Conservation (phyloP, 2,113 vertebrate genomes). For the Ctenomys sociabilis region DNA sequence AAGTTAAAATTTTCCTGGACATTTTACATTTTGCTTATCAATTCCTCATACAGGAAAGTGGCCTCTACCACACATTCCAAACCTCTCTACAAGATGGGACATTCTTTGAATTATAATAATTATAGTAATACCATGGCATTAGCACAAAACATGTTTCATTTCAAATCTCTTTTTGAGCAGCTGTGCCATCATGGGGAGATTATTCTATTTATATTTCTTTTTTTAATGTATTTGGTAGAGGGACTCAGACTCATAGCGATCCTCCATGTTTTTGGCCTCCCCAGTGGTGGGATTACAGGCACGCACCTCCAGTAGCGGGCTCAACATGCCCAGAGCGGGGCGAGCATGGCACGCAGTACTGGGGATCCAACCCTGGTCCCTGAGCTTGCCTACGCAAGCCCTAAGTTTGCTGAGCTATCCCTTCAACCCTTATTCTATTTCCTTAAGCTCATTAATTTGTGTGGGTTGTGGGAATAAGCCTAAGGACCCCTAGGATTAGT, state of each 20-base stretch:
- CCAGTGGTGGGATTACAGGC: too few relatives aligned
- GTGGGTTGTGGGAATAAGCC: not conserved
- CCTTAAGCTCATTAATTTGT: not conserved
- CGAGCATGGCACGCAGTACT: too few relatives aligned
- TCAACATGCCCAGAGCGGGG: too few relatives aligned
- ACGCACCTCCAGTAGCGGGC: too few relatives aligned
- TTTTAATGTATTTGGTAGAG: too few relatives aligned
- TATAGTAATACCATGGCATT: not conserved
- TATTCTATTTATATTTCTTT: not conserved
- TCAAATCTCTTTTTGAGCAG: not conserved
- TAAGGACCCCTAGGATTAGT: not conserved
- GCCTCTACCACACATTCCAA: not conserved
- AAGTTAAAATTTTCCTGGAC: not conserved
- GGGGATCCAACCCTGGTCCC: too few relatives aligned
- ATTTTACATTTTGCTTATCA: not conserved
- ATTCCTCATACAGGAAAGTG: not conserved
- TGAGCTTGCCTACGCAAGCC: too few relatives aligned
- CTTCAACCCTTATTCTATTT: not conserved
- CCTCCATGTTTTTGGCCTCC: too few relatives aligned
- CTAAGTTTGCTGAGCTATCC: too few relatives aligned
- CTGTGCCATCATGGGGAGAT: not conserved
- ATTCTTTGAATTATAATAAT: not conserved
- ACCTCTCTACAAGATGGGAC: not conserved
- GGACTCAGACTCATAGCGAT: too few relatives aligned
- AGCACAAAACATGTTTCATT: not conserved